These are phyloP conservation scores for Cyprinella venusta DNA, from an alignment of 2,797 vertebrate genomes.

Conservation along the genomic window DNA sequence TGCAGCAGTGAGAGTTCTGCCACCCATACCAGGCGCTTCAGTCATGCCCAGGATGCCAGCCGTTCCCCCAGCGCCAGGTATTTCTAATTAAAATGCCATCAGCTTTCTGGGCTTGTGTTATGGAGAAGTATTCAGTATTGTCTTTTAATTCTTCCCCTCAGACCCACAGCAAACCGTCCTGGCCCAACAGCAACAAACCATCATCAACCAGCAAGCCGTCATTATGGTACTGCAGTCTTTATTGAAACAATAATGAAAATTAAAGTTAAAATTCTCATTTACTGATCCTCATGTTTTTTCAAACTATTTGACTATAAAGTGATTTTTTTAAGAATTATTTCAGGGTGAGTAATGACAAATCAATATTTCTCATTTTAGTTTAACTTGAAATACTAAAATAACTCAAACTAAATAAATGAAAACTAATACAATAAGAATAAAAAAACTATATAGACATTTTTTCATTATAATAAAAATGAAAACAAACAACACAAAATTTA, in stretches of 20 bases:
- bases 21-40: constrained; percentile 50
- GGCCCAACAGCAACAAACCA: constrained; percentile 77
- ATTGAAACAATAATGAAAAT: background rate
- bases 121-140: background rate
- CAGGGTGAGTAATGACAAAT: background rate
- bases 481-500: background rate
- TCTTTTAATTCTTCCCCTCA: constrained; percentile 58
- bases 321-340: background rate
- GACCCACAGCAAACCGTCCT: constrained; percentile 74
- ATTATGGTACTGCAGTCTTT: constrained; percentile 74
- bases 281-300: background rate
- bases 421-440: background rate
- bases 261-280: background rate
- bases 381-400: background rate
- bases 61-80: constrained; percentile 37
- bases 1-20: constrained; percentile 56
- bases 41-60: constrained; percentile 27
- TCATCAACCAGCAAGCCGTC: constrained; percentile 81
- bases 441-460: background rate
- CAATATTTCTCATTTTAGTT: background rate
- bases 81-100: background rate
- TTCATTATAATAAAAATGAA: background rate
- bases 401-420: background rate
- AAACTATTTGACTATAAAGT: background rate
- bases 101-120: background rate